Conservation (phyloP, 2,888 invertebrate genomes). For the Chaetoderma sp. region DNA sequence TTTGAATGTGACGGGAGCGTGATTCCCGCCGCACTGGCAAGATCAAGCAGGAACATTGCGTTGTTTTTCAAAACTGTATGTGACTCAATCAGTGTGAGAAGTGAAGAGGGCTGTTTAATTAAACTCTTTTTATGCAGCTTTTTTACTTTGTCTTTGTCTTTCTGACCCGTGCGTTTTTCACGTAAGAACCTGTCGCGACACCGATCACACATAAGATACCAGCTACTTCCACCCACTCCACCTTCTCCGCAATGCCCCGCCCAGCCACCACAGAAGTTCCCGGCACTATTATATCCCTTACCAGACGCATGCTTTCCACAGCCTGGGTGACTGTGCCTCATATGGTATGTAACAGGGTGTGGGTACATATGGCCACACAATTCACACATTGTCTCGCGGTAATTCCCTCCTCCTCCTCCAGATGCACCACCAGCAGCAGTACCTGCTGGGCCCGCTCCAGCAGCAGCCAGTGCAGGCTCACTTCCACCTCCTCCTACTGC, state of each 20-base stretch:
- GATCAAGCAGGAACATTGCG: constrained; percentile 90
- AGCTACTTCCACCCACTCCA: constrained; percentile 80
- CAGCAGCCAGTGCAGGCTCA: too few species aligned
- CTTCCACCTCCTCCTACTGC: constrained; percentile 37
- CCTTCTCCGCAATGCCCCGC: constrained; percentile 90
- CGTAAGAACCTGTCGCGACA: constrained; percentile 85
- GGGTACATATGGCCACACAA: constrained; percentile 79
- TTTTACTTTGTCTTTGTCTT: constrained; percentile 67
- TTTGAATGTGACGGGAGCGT: constrained; percentile 58
- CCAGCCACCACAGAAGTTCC: constrained; percentile 89
- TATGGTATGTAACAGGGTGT: constrained; percentile 89
- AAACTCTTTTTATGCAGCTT: constrained; percentile 54
- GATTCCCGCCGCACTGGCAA: constrained; percentile 81
- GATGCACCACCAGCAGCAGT: constrained; percentile 10
- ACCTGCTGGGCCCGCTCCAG: too few species aligned
- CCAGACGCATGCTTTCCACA: constrained; percentile 88
- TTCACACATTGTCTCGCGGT: constrained; percentile 79
- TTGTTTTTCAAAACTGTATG: constrained; percentile 90
- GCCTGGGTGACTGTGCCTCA: constrained; percentile 90
- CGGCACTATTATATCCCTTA: constrained; percentile 92
- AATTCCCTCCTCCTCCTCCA: constrained; percentile 25
- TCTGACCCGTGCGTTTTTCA: constrained; percentile 57
- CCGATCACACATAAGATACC: constrained; percentile 92
- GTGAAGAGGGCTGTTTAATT: constrained; percentile 41
- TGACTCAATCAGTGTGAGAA: constrained; percentile 71